Conservation (phyloP, 2,888 invertebrate genomes). For the Thelaira solivaga region DNA sequence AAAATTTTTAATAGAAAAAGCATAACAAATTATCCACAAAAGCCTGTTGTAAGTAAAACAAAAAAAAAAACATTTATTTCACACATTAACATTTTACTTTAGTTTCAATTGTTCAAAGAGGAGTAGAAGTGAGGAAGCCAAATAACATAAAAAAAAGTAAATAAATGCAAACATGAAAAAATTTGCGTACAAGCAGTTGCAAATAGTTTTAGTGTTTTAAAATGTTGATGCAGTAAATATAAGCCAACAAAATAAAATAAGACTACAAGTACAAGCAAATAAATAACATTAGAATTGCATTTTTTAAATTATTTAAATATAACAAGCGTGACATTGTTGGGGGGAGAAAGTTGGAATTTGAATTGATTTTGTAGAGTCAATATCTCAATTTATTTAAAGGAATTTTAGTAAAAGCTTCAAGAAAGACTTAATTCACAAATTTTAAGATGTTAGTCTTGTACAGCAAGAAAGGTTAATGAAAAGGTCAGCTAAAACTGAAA, state of each 20-base stretch:
- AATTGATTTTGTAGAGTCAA: slow-evolving; percentile 18
- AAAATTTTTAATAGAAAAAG: too few relatives aligned
- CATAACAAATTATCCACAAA: too few relatives aligned
- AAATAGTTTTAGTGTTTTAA: slow-evolving; percentile 47
- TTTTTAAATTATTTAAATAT: slow-evolving; percentile 49
- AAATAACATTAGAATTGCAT: slow-evolving; percentile 43
- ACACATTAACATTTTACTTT: slow-evolving; percentile 57
- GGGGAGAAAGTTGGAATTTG: too few relatives aligned
- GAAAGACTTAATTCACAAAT: too few relatives aligned
- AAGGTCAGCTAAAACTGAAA: too few relatives aligned
- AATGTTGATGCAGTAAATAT: slow-evolving; percentile 8
- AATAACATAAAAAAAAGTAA: not conserved
- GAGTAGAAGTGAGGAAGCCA: not conserved
- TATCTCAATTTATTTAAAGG: slow-evolving; percentile 15
- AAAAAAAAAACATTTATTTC: slow-evolving; percentile 8
- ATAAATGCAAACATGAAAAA: slow-evolving; percentile 33
- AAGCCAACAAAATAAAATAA: not conserved
- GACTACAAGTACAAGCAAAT: not conserved
- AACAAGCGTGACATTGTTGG: slow-evolving; percentile 28
- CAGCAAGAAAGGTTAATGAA: too few relatives aligned
- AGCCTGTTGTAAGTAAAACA: too few relatives aligned
- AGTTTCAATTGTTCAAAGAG: slow-evolving; percentile 40
- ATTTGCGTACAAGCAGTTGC: slow-evolving; percentile 62
- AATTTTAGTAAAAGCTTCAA: slow-evolving; percentile 2
- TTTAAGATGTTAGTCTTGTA: too few relatives aligned